A percentile compares a stretch with the other conserved stretches of the same genome.
Evolutionary conservation across 2,797 vertebrate species (phyloP).

Genomic region (Siniperca obscura): DNA sequence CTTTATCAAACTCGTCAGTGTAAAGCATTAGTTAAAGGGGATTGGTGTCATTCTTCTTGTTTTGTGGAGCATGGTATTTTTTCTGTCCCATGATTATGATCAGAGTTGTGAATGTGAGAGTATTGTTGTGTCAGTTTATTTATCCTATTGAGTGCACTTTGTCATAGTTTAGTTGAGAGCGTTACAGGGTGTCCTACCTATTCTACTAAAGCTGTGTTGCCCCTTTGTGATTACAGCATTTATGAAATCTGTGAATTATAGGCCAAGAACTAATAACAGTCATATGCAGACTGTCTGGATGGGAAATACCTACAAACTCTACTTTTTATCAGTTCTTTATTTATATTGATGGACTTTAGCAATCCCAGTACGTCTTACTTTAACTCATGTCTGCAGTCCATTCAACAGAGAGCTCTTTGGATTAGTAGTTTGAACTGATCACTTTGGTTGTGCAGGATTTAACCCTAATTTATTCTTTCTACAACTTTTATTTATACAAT

Average conservation of each 20-base stretch:
- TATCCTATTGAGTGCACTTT: slow-evolving; percentile 77
- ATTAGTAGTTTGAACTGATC: slow-evolving; percentile 41
- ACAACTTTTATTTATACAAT: slow-evolving; percentile 70
- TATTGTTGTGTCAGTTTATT: slow-evolving; percentile 60
- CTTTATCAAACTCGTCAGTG: slow-evolving; percentile 40
- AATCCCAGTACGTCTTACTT: slow-evolving; percentile 23
- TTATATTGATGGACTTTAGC: slow-evolving; percentile 42
- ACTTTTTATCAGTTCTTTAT: slow-evolving; percentile 48
- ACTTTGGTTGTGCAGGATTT: slow-evolving; percentile 54
- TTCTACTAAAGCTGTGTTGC: slow-evolving; percentile 37
- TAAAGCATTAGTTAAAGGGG: slow-evolving; percentile 41
- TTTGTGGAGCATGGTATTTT: slow-evolving; percentile 44
- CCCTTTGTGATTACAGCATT: slow-evolving; percentile 38
- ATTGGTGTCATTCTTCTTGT: slow-evolving; percentile 53
- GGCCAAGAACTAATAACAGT: slow-evolving; percentile 56
- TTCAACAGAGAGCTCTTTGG: slow-evolving; percentile 24
- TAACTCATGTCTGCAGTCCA: slow-evolving; percentile 23
- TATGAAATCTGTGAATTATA: slow-evolving; percentile 56
- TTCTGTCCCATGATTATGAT: slow-evolving; percentile 41
- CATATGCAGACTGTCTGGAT: slow-evolving; percentile 48
- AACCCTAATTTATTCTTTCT: slow-evolving; percentile 72
- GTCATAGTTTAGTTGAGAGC: slow-evolving; percentile 67
- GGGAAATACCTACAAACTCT: slow-evolving; percentile 40
- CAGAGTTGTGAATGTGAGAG: slow-evolving; percentile 63
- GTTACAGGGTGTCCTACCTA: slow-evolving; percentile 51